Base-by-base conservation (phyloP, 2,888 invertebrate genomes). In the Seladonia tumulorum region DNA sequence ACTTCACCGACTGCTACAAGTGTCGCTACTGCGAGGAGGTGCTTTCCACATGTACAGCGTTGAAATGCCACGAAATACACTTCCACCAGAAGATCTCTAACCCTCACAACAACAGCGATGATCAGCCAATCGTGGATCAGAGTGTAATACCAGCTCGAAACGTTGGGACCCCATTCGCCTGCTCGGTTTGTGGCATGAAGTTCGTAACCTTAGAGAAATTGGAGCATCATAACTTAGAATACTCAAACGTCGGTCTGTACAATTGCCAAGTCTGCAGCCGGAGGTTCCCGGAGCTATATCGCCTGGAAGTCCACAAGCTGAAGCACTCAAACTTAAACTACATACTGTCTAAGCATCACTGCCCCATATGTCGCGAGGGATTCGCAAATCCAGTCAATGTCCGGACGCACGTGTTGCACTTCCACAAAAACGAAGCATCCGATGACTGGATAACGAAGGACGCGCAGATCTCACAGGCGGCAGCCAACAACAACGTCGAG, bases 61-160 rank as follows among this genome's bases (percentile, higher is more conserved):
- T 91, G 77, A 47, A 83, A 25, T 89, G 88, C 8, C 92, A 92
- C 35, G 81, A 88, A 0, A 90, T 89, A 78, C 92, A 92, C 25
- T 86, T 87, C 25, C 92, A 92, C 71, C 22, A 7, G 16, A 70
- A 14, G 8, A 49, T 29, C 25, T 18, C 3, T 5, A 5, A 63
- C 22, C 1, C 12, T 0, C 22, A 1, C 8, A 35, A 0, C 22
- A 35, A 3, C 1, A 7, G 22, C 10, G 57, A 16, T 22, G 12
- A 1, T 5, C 29, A 22, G 10, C 0, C 39, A 14, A 12, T 10
- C 12, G 16, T 18, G 14, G n/a, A 39, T 71, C 42, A 49, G n/a
- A 35, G 8, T 12, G 0, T 10, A 12, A 49, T 35, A 16, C 0
- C 35, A n/a, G 1, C 14, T 12, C 18, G 18, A 5, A 29, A 79